These are phyloP conservation scores for Gorsachius goisagi DNA, from an alignment of 2,113 vertebrate genomes.

Conservation along the genomic window DNA sequence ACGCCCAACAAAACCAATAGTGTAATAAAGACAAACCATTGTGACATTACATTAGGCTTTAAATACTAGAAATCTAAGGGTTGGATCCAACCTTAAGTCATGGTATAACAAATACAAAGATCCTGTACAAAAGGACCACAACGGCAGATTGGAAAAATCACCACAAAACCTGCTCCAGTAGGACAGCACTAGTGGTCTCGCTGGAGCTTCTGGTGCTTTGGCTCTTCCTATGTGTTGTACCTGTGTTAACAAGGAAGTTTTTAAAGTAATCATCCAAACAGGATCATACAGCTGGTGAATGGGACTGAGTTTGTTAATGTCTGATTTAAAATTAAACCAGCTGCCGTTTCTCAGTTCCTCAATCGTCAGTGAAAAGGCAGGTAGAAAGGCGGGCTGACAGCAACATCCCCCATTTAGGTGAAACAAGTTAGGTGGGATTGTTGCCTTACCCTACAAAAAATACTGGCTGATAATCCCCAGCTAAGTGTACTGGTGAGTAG, in stretches of 20 bases:
- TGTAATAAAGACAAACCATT: not conserved
- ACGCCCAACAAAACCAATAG: not conserved
- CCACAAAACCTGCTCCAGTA: not conserved
- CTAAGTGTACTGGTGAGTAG: not conserved
- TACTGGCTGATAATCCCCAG: not conserved
- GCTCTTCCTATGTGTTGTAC: not conserved
- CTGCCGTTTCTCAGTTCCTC: not conserved
- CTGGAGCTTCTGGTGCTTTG: not conserved
- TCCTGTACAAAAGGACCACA: not conserved
- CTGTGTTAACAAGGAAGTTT: not conserved
- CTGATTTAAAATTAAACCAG: not conserved
- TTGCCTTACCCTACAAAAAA: not conserved
- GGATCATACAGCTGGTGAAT: not conserved
- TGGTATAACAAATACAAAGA: not conserved
- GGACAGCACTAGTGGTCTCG: not conserved
- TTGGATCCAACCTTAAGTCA: not conserved
- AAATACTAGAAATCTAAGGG: not conserved
- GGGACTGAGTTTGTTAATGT: not conserved
- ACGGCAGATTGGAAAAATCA: not conserved
- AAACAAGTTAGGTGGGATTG: not conserved
- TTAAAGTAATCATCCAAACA: not conserved
- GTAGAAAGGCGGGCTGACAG: not conserved
- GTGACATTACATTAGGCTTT: not conserved
- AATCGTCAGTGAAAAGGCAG: not conserved
- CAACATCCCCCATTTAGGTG: not conserved